Evolutionary conservation across 2,113 vertebrate genomes (phyloP).

Genomic region (human (Homo sapiens)): DNA sequence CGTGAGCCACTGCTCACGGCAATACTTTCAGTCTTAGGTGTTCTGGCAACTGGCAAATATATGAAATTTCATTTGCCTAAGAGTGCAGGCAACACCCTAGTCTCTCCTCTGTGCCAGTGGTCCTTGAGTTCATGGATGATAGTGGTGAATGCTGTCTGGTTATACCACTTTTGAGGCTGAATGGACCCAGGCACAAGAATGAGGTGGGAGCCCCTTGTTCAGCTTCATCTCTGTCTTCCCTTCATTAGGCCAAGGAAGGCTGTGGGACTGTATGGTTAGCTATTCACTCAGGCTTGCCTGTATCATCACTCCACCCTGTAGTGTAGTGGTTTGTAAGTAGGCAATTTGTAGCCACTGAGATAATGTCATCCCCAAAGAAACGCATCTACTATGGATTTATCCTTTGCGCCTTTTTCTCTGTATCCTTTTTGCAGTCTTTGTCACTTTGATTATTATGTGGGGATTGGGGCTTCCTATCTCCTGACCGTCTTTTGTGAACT

Average conservation of each 20-base stretch:
- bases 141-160: not conserved
- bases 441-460: not conserved
- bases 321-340: not conserved
- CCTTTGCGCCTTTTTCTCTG: not conserved
- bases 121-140: not conserved
- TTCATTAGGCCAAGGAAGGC: not conserved
- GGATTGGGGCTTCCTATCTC: not conserved
- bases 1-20: too few species aligned
- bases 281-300: not conserved
- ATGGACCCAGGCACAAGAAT: not conserved
- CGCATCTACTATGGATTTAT: not conserved
- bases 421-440: not conserved
- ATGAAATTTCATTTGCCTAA: not conserved
- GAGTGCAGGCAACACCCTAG: not conserved
- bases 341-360: not conserved
- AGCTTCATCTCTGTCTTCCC: not conserved
- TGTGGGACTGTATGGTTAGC: fast-evolving
- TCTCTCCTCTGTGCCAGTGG: not conserved
- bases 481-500: not conserved
- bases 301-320: fast-evolving
- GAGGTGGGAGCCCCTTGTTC: not conserved
- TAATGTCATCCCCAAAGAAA: not conserved
- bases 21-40: not conserved
- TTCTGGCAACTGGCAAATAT: not conserved
- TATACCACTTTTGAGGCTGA: not conserved